Evolutionary conservation across 2,797 vertebrate species (phyloP), one percentile per base, ranked within the genome.

Genomic region (Dromococcyx pavoninus): DNA sequence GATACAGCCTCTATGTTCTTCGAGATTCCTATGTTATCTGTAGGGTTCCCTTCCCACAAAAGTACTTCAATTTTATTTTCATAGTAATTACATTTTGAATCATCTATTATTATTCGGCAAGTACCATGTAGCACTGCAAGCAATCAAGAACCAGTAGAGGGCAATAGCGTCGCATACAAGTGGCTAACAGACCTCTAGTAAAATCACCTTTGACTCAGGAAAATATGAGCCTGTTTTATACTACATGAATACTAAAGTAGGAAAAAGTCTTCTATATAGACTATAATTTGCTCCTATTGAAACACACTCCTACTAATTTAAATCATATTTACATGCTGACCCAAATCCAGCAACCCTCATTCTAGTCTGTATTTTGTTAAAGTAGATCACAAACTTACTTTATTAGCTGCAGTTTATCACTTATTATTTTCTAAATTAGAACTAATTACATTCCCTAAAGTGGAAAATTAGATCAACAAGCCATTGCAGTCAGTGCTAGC

Each of bases 381-480:
- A 92, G 76, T 64, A 88, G 70, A 94, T 92, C 80, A 95, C 66
- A 94, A 94, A 94, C 91, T 93, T 93, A 60, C 60, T 79, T 95
- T 94, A 94, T 96, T 96, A 96, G 79, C 88, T 89, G 67, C 3
- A 62, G 83, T 92, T 96, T 91, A 96, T 93, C 83, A 93, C 74
- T 93, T 89, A 89, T 66, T 93, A 89, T 94, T 96, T 92, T 92
- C 92, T 94, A 96, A 96, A 96, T 91, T 96, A 96, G 67, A 94
- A 91, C 67, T 95, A 96, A 97, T 96, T 96, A 91, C 86, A 84
- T 93, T 71, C 79, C 30, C 75, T 93, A 96, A 96, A 95, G 91
- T 73, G 93, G 94, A 97, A 96, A 96, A 97, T 96, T 91, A 96
- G 92, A 96, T 93, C 73, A 96, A 95, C 85, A 94, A 91, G 56